Base-by-base conservation (phyloP, 2,113 vertebrate genomes). In the Circaetus cinerascens region DNA sequence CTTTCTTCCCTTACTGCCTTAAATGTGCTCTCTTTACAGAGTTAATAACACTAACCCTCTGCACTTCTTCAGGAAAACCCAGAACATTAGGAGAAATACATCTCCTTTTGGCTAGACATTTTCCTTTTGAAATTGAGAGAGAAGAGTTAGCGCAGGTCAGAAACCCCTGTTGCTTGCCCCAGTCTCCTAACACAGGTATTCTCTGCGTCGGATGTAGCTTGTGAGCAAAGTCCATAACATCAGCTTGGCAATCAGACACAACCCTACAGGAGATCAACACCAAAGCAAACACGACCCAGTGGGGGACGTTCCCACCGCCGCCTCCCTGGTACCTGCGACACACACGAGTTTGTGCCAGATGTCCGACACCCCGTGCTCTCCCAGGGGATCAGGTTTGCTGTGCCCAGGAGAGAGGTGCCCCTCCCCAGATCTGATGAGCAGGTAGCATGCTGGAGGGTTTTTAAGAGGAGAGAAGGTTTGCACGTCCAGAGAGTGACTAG, bases 361-460 rank as follows among this genome's bases (percentile, higher is more conserved):
- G 7, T 57, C 38, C 59, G 48, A 13, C 13, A 13, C 13, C 21
- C 62, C n/a, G 57, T 67, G 55, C 25, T 11, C 25, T 75, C 51
- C 36, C 6, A 3, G 17, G 38, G 29, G 34, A 9, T 41, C 56
- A 9, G 76, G 36, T 71, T 81, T 89, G 80, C 73, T 55, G 1
- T 75, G 46, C 38, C 50, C 55, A 36, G 62, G 59, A 63, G 51
- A 66, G 36, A 45, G 36, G 41, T 41, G 80, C 80, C 71, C 26
- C 48, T 59, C 69, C n/a, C 43, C 40, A 19, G 16, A 32, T 43
- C 22, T 66, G 43, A 40, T 26, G 22, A 85, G 34, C 46, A 56
- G 9, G 0, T 41, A 60, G 79, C 11, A 5, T 0, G 0, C 11
- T 60, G 56, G 75, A 55, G 68, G 48, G 46, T 9, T 53, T 55